Conservation (phyloP, 2,797 vertebrate species). For the Helicolenus hilgendorfi region DNA sequence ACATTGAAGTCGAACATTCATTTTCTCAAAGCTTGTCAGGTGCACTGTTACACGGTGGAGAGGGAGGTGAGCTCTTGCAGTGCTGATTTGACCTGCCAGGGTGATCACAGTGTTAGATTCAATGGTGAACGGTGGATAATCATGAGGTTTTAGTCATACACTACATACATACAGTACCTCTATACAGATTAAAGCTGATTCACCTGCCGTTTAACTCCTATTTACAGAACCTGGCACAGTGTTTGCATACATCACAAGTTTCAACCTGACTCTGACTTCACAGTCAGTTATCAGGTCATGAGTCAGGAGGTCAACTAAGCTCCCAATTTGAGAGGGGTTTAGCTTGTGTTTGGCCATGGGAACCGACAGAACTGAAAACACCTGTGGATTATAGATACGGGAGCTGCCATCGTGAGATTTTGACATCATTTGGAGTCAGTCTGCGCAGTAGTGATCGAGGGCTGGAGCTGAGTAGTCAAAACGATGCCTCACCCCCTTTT, state of each 20-base stretch:
- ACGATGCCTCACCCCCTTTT: no score
- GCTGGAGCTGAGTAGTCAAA: no score
- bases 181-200: constrained; percentile 2
- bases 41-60: background rate
- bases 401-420: no score
- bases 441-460: no score
- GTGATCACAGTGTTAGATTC: constrained; percentile 30
- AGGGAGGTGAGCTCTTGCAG: constrained; percentile 2
- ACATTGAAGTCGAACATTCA: constrained; percentile 67
- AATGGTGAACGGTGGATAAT: constrained; percentile 15
- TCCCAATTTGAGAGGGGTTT: background rate
- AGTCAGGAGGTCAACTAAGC: constrained; percentile 35
- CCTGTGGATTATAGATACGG: background rate
- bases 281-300: constrained; percentile 19
- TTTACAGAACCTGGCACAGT: background rate
- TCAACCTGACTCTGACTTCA: constrained; percentile 16
- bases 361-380: constrained; percentile 12
- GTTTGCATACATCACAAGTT: constrained; percentile 8
- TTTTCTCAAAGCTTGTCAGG: constrained; percentile 66
- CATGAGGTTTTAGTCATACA: background rate
- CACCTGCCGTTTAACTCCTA: background rate
- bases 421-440: no score
- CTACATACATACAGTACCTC: background rate
- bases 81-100: constrained; percentile 38
- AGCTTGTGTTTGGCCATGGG: background rate